A percentile compares a stretch with the other conserved stretches of the same genome.
Evolutionary conservation across 30 jellyfish, hydroid and myxozoan genomes (phyloP).

Genomic region (Turritopsis dohrnii): DNA sequence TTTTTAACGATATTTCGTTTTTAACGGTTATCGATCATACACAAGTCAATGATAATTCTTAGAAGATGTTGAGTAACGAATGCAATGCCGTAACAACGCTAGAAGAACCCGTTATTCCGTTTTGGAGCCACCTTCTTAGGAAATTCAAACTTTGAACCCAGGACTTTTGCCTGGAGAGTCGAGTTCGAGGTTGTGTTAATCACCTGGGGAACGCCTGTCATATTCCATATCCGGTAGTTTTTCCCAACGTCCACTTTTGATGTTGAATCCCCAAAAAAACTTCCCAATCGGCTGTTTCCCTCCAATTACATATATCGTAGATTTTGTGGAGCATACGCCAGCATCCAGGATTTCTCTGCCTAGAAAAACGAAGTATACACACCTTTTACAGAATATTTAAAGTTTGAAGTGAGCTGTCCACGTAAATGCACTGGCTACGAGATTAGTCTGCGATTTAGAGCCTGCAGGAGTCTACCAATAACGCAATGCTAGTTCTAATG

Average conservation of each 20-base stretch:
- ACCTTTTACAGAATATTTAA: not conserved
- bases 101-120: not conserved
- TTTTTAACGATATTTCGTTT: no score
- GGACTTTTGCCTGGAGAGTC: no score
- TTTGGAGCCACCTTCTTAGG: not conserved
- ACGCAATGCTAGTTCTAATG: no score
- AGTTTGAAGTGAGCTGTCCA: no score
- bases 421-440: no score
- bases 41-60: no score
- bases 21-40: no score
- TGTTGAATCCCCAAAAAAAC: not conserved
- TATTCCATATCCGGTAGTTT: not conserved
- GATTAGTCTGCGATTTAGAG: no score
- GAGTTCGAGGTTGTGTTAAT: not conserved
- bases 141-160: no score
- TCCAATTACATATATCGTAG: slow-evolving; percentile 9
- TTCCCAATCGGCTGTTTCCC: slow-evolving; percentile 8
- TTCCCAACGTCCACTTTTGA: slow-evolving; percentile 4
- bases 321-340: slow-evolving; percentile 13
- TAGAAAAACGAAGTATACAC: not conserved
- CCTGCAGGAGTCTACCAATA: no score
- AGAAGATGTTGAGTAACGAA: not conserved
- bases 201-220: slow-evolving; percentile 17
- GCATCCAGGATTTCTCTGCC: not conserved
- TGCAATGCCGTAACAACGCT: not conserved